Evolutionary conservation across 2,113 vertebrate genomes (phyloP).

Genomic region (Colistium nudipinnis): DNA sequence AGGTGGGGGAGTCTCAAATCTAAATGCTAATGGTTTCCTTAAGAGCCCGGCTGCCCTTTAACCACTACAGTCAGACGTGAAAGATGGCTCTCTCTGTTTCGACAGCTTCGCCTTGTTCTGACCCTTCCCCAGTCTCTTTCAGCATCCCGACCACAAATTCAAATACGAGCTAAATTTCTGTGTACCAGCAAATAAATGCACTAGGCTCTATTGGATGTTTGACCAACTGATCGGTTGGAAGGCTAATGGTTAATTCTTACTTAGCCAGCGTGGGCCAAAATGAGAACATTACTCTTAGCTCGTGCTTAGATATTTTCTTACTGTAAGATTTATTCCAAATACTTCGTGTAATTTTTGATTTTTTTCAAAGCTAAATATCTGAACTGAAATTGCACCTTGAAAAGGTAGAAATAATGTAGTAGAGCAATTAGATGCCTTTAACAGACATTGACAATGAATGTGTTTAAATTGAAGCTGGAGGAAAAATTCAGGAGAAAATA

Average conservation of each 20-base stretch:
- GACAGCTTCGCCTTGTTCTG: conserved; percentile 59
- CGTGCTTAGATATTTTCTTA: neutral
- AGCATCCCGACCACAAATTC: neutral
- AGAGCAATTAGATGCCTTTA: no score
- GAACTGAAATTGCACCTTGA: no score
- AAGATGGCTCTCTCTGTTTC: conserved; percentile 67
- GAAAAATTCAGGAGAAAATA: no score
- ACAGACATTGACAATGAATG: no score
- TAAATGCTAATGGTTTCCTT: conserved; percentile 81
- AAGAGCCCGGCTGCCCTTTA: conserved; percentile 77
- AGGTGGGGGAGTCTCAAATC: conserved; percentile 63
- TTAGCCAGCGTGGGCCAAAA: neutral
- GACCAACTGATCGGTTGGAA: neutral
- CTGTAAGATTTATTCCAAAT: neutral
- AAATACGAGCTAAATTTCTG: conserved; percentile 15
- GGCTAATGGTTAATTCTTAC: conserved; percentile 7
- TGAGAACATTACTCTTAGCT: conserved; percentile 3
- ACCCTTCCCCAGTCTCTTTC: conserved; percentile 35
- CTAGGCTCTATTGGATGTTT: conserved; percentile 2
- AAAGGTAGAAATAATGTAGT: no score
- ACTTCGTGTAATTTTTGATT: neutral
- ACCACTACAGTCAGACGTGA: conserved; percentile 74
- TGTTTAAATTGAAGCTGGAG: no score
- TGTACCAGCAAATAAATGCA: neutral
- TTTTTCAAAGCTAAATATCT: neutral